These are phyloP conservation scores for Drosophila kanapiae DNA, from an alignment of 1,140 invertebrate species.

Conservation along the genomic window DNA sequence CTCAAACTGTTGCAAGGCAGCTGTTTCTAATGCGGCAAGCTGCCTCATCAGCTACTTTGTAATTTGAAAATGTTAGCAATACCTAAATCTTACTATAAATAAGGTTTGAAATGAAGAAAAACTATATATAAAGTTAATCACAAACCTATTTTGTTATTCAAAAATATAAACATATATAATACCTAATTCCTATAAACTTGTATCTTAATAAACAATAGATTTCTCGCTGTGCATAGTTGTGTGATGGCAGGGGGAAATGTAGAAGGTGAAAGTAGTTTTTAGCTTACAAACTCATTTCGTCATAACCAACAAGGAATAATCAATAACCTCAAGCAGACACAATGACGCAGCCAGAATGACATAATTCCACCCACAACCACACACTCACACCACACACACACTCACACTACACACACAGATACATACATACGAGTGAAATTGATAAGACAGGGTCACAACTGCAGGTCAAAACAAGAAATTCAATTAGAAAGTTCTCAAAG, in stretches of 20 bases:
- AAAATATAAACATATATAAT: too few relatives aligned
- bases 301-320: constrained; percentile 73
- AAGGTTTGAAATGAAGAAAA: too few relatives aligned
- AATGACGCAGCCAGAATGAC: constrained; percentile 79
- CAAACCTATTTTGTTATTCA: neutral
- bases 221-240: constrained; percentile 6
- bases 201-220: neutral
- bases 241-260: neutral
- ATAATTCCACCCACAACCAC: constrained; percentile 54
- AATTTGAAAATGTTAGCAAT: too few relatives aligned
- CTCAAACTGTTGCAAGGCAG: too few relatives aligned
- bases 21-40: too few relatives aligned
- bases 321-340: constrained; percentile 72
- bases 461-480: constrained; percentile 63
- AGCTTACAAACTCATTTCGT: constrained; percentile 69
- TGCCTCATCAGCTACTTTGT: too few relatives aligned
- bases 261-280: constrained; percentile 52
- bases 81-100: too few relatives aligned
- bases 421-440: constrained; percentile 23
- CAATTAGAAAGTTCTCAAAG: constrained; percentile 73
- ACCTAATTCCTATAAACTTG: too few relatives aligned
- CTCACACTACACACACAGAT: neutral
- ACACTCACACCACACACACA: neutral
- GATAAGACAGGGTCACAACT: constrained; percentile 60
- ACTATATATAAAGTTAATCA: too few relatives aligned